These are phyloP conservation scores for Anhinga rufa DNA, from an alignment of 2,113 vertebrate genomes.

Conservation along the genomic window DNA sequence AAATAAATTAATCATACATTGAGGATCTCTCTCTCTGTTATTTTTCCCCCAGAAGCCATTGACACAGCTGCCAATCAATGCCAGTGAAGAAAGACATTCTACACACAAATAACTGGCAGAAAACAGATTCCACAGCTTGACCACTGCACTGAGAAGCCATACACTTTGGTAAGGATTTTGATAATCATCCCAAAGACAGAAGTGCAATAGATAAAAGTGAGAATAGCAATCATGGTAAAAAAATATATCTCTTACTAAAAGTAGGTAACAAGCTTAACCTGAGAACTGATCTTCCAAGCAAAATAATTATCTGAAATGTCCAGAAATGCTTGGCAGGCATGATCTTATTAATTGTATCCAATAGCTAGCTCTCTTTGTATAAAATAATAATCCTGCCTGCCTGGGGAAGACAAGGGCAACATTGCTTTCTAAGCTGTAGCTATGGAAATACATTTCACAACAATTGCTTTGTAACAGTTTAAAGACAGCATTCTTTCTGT, in stretches of 20 bases:
- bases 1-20: not conserved
- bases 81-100: not conserved
- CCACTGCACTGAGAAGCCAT: not conserved
- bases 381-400: not conserved
- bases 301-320: not conserved
- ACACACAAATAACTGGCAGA: not conserved
- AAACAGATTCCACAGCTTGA: not conserved
- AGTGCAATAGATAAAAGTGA: not conserved
- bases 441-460: slow-evolving; percentile 1
- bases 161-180: not conserved
- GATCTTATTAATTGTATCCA: not conserved
- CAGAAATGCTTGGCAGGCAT: not conserved
- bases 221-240: not conserved
- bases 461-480: not conserved
- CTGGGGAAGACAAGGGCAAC: not conserved
- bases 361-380: not conserved
- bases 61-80: not conserved
- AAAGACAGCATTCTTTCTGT: not conserved
- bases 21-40: not conserved
- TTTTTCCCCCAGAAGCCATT: not conserved
- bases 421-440: not conserved
- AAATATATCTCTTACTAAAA: not conserved
- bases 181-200: not conserved
- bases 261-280: not conserved
- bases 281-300: not conserved